A percentile compares a stretch with the other conserved stretches of the same genome.
phyloP scores from a whole-genome alignment of 2,113 vertebrate species.

The Lophura nycthemera region DNA sequence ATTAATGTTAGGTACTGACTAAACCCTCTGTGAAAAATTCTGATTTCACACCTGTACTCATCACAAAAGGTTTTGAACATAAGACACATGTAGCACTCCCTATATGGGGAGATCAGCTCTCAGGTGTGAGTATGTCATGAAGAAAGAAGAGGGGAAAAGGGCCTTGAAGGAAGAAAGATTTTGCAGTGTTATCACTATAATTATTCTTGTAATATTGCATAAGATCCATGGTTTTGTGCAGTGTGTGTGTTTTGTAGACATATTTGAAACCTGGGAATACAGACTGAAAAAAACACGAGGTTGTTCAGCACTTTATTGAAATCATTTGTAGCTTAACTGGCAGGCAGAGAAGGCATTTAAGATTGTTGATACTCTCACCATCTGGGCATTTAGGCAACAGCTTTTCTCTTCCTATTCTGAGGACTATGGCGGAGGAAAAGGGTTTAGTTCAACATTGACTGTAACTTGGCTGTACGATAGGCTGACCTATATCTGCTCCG shows the following conservation, averaged over 20 bases:
- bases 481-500: neutral
- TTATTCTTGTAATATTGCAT: neutral
- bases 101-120: neutral
- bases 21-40: neutral
- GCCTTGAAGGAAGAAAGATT: neutral
- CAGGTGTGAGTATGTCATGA: neutral
- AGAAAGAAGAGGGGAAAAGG: neutral
- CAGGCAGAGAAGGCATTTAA: neutral
- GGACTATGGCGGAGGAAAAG: neutral
- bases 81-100: neutral
- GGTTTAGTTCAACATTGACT: neutral
- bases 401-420: neutral
- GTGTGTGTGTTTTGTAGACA: neutral
- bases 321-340: neutral
- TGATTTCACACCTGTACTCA: neutral
- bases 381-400: neutral
- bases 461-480: neutral
- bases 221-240: neutral
- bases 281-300: neutral
- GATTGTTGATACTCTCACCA: neutral
- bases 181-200: neutral
- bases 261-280: neutral
- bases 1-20: neutral
- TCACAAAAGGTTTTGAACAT: neutral
- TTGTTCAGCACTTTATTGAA: neutral